These are phyloP conservation scores for Belgica antarctica DNA, from an alignment of 2,888 invertebrate species.

Conservation along the genomic window DNA sequence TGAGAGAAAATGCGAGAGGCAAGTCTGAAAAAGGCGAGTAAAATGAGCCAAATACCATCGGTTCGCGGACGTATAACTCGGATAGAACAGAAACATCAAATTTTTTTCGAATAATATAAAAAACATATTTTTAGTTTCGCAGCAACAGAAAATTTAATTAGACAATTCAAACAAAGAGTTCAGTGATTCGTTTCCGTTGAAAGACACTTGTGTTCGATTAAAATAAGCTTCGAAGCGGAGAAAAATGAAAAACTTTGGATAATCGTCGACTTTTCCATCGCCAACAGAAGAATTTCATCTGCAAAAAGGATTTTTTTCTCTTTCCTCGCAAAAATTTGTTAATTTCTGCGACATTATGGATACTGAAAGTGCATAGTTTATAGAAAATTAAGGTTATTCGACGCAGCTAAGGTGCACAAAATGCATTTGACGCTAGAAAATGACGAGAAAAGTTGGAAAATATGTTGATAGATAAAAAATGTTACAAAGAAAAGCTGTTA, in stretches of 20 bases:
- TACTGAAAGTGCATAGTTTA: slow-evolving; percentile 28
- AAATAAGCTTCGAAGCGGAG: slow-evolving; percentile 22
- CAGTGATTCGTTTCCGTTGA: slow-evolving; percentile 39
- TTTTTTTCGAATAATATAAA: slow-evolving; percentile 33
- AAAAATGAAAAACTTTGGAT: neutral
- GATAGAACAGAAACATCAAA: slow-evolving; percentile 40
- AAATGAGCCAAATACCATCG: slow-evolving; percentile 41
- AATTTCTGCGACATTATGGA: slow-evolving; percentile 30
- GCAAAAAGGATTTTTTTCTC: slow-evolving; percentile 28
- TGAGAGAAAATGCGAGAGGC: slow-evolving; percentile 24
- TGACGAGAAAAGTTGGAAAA: slow-evolving; percentile 13
- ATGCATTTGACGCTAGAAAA: slow-evolving; percentile 28
- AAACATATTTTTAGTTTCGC: slow-evolving; percentile 43
- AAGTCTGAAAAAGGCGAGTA: slow-evolving; percentile 37
- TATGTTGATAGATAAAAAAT: slow-evolving; percentile 39
- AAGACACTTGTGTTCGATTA: slow-evolving; percentile 31
- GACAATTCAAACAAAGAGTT: slow-evolving; percentile 38
- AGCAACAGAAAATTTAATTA: slow-evolving; percentile 42
- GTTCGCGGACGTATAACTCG: slow-evolving; percentile 34
- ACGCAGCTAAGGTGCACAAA: neutral
- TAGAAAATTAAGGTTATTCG: neutral
- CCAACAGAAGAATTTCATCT: slow-evolving; percentile 8
- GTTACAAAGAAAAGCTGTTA: slow-evolving; percentile 42
- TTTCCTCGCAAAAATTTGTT: slow-evolving; percentile 11
- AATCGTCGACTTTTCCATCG: slow-evolving; percentile 17